These are phyloP conservation scores for Corythoichthys haematopterus DNA, from an alignment of 2,113 vertebrate genomes.

Conservation along the genomic window DNA sequence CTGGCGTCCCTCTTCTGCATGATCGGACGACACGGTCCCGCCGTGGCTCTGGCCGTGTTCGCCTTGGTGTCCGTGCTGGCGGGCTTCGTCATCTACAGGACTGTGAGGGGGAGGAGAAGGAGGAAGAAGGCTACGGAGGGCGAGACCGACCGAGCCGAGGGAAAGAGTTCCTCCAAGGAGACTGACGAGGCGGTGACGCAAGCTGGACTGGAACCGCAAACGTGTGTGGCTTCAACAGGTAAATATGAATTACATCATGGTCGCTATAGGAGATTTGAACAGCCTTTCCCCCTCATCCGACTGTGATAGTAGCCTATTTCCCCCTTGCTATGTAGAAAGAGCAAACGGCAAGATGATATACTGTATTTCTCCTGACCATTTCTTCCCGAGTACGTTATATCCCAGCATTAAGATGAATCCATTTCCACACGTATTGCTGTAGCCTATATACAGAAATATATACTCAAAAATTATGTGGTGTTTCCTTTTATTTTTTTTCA, in stretches of 20 bases:
- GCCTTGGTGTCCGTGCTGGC: conserved; percentile 56
- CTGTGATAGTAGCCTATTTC: too few relatives aligned
- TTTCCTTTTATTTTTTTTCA: too few relatives aligned
- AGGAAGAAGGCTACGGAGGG: conserved; percentile 29
- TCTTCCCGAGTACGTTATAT: too few relatives aligned
- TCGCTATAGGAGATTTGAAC: too few relatives aligned
- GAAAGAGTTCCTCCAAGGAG: conserved; percentile 1
- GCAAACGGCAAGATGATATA: too few relatives aligned
- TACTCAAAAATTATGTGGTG: too few relatives aligned
- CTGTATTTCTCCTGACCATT: too few relatives aligned
- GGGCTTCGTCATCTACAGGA: conserved; percentile 63
- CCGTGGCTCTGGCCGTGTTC: conserved; percentile 53
- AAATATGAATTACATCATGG: background rate
- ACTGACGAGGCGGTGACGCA: conserved; percentile 5
- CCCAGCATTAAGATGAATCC: too few relatives aligned
- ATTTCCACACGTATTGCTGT: too few relatives aligned
- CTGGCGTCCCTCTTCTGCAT: conserved; percentile 62
- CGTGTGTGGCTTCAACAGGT: conserved; percentile 53
- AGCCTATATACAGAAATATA: too few relatives aligned
- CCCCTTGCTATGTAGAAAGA: too few relatives aligned
- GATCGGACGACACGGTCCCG: conserved; percentile 58
- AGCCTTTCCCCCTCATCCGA: too few relatives aligned
- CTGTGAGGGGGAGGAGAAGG: conserved; percentile 52
- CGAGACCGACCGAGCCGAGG: background rate
- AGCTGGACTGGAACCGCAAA: background rate